Base-by-base conservation (phyloP, 2,888 invertebrate genomes). In the Athalia circularis region DNA sequence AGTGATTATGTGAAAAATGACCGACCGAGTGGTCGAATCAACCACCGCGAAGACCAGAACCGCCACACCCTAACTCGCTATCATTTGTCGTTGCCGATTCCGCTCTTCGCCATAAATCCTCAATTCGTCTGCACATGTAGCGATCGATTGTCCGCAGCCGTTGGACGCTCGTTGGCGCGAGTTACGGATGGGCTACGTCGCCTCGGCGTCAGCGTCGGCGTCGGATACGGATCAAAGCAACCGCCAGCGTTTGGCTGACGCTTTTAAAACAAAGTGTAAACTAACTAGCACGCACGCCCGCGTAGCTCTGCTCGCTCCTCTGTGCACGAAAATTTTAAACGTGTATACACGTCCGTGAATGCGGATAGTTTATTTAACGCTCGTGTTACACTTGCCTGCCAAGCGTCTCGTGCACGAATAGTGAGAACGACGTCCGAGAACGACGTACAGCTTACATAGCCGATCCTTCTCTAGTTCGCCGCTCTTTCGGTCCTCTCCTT, bases 251-350 rank as follows among this genome's bases (percentile, higher is more conserved):
- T 89, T 89, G 84, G 86, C 85, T 88, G 88, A 88, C 88, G 86
- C 86, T 86, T 86, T 83, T 84, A 86, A 88, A 87, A 87, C 87
- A 86, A 86, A 86, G 86, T 87, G 87, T 89, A 89, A 89, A 89
- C 89, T 88, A 87, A 88, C 87, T 87, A 86, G 86, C 85, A 13
- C 45, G 61, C 61, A 13, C 48, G 29, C 74, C 47, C 61, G 48
- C 74, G 59, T 61, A 43, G 43, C 50, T 52, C 8, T 9, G 43
- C 11, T 9, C 50, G 15, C 15, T 29, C 67, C n/a, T 13, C n/a
- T 43, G 5, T 8, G 6, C 65, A 13, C 6, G 47, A 5, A 62
- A 9, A 29, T 62, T 62, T 6, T 11, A 47, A 47, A 47, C 47
- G 11, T 47, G 48, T 48, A 15, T 7, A 9, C 43, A 4, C 9